Evolutionary conservation across 1,140 invertebrate species (phyloP).

Genomic region (Drosophila gunungcola): DNA sequence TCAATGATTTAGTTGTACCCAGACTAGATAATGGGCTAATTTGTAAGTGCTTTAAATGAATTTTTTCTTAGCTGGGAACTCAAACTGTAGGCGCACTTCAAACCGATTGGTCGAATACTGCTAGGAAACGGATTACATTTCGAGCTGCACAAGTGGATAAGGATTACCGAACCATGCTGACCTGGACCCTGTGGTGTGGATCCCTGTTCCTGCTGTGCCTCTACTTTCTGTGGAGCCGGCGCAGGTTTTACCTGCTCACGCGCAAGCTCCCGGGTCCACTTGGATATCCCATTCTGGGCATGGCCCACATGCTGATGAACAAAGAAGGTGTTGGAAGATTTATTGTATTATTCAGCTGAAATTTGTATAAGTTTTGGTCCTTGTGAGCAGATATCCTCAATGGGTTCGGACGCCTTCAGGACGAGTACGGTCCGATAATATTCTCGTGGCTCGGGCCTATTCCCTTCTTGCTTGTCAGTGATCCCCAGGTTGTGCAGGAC

Average conservation of each 20-base stretch:
- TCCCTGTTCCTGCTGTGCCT: constrained; percentile 65
- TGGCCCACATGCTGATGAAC: constrained; percentile 58
- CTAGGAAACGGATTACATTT: constrained; percentile 3
- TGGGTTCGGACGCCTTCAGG: constrained; percentile 45
- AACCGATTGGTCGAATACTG: constrained; percentile 20
- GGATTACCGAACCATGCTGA: constrained; percentile 45
- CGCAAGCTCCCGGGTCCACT: constrained; percentile 71
- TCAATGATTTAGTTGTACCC: too few relatives aligned
- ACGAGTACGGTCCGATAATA: constrained; percentile 58
- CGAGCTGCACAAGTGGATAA: not conserved
- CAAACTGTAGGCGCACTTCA: constrained; percentile 42
- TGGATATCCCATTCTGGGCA: constrained; percentile 75
- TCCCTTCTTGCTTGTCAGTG: constrained; percentile 68
- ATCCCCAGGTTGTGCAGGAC: constrained; percentile 72
- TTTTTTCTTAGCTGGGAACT: constrained; percentile 23
- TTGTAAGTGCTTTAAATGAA: too few relatives aligned
- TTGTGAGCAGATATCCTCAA: constrained; percentile 57
- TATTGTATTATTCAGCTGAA: not conserved
- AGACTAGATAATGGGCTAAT: too few relatives aligned
- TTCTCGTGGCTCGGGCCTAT: constrained; percentile 76
- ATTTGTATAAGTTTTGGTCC: constrained; percentile 6
- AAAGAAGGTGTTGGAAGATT: constrained; percentile 62
- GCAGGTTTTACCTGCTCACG: constrained; percentile 68
- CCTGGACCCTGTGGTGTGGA: constrained; percentile 58
- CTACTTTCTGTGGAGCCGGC: constrained; percentile 74